Evolutionary conservation across 2,113 vertebrate species (phyloP).

Genomic region (Archilochus colubris): DNA sequence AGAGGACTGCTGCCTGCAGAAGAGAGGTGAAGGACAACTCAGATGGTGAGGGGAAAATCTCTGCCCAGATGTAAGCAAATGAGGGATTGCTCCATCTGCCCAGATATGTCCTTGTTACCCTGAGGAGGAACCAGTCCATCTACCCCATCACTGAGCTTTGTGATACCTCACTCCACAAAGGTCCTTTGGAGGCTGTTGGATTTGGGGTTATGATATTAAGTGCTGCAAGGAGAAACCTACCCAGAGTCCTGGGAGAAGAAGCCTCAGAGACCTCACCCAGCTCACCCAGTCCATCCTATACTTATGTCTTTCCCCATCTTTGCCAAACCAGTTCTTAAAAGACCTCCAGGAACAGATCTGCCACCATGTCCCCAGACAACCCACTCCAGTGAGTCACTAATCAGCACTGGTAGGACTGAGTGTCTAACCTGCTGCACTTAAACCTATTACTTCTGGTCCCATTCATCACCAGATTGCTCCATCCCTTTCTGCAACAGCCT

Average conservation of each 20-base stretch:
- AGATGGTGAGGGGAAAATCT: background rate
- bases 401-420: background rate
- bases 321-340: slow-evolving; percentile 52
- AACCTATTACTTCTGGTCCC: background rate
- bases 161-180: slow-evolving; percentile 6
- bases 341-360: slow-evolving; percentile 51
- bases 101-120: background rate
- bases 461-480: slow-evolving; percentile 26
- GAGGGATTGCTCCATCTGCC: slow-evolving; percentile 38
- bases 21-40: background rate
- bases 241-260: background rate
- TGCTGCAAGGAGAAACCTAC: slow-evolving; percentile 24
- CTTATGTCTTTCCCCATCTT: slow-evolving; percentile 66
- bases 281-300: slow-evolving; percentile 38
- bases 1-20: background rate
- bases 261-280: slow-evolving; percentile 41
- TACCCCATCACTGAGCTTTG: background rate
- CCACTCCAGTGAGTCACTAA: slow-evolving; percentile 54
- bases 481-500: background rate
- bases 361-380: slow-evolving; percentile 42
- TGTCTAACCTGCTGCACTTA: slow-evolving; percentile 18
- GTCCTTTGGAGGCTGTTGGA: slow-evolving; percentile 9
- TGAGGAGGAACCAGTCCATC: slow-evolving; percentile 38
- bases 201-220: slow-evolving; percentile 13
- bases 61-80: slow-evolving; percentile 35